Percentiles rank a stretch among this genome's conserved stretches.
Conservation (phyloP, 1,140 invertebrate genomes). For the Trachymyrmex septentrionalis region DNA sequence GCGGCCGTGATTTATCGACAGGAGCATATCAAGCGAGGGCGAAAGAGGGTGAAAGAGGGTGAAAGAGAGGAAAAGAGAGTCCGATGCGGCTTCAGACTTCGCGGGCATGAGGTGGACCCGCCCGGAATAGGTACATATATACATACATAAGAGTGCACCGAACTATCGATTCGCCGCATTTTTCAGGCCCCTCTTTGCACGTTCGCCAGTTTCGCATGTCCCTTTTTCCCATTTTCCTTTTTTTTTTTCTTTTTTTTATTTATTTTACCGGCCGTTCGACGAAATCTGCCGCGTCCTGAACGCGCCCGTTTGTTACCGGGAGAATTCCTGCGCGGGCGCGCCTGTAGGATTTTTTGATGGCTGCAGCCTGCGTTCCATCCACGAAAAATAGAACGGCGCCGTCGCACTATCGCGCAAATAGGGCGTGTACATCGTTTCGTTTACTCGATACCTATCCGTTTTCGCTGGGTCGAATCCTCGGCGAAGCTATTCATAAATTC, state of each 20-base stretch:
- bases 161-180: conserved; percentile 68
- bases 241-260: conserved; percentile 29
- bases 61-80: conserved; percentile 57
- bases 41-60: background rate
- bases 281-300: conserved; percentile 48
- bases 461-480: background rate
- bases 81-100: conserved; percentile 69
- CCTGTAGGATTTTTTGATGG: conserved; percentile 49
- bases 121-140: conserved; percentile 62
- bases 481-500: conserved; percentile 8
- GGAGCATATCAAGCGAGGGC: conserved; percentile 49
- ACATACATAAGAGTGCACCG: conserved; percentile 59
- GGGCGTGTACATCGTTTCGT: conserved; percentile 24
- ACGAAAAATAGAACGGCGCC: conserved; percentile 42
- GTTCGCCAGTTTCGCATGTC: conserved; percentile 48
- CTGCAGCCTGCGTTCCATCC: conserved; percentile 35
- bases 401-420: conserved; percentile 21
- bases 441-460: conserved; percentile 19
- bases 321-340: conserved; percentile 43
- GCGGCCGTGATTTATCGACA: conserved; percentile 76
- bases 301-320: conserved; percentile 45
- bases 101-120: conserved; percentile 56
- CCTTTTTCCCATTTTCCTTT: conserved; percentile 16
- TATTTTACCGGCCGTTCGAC: conserved; percentile 42
- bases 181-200: conserved; percentile 55